Conservation (phyloP, 2,797 vertebrate genomes). For the Pseudotriccus pelzelni region DNA sequence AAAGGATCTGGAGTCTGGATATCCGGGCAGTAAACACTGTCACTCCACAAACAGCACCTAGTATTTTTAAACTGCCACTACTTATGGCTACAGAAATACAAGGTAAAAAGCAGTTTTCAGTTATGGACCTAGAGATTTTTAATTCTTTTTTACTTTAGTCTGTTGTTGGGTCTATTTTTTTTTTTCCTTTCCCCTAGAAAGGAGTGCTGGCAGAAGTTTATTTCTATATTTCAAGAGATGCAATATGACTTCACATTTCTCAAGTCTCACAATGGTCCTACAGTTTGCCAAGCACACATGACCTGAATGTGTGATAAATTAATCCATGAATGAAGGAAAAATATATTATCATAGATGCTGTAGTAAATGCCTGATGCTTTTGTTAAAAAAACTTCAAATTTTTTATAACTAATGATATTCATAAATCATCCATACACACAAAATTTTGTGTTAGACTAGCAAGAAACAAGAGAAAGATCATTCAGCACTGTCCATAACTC, state of each 20-base stretch:
- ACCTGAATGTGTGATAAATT: not conserved
- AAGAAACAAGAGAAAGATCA: not conserved
- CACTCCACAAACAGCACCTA: not conserved
- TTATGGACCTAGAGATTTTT: not conserved
- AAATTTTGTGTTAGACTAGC: not conserved
- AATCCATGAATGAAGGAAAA: not conserved
- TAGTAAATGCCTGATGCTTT: not conserved
- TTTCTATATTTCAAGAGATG: not conserved
- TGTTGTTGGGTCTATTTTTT: not conserved
- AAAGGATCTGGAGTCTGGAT: not conserved
- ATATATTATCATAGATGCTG: not conserved
- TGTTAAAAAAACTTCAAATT: not conserved
- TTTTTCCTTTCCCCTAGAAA: not conserved
- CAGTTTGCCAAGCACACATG: not conserved
- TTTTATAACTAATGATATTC: not conserved
- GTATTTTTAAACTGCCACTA: not conserved
- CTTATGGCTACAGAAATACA: not conserved
- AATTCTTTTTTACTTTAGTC: fast-evolving
- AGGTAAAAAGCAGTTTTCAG: not conserved
- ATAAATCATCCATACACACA: not conserved
- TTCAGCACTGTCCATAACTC: not conserved
- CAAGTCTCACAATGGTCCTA: not conserved
- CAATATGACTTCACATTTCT: not conserved
- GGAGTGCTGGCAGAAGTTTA: not conserved
- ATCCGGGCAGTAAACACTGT: not conserved